Base-by-base conservation (phyloP, 2,888 invertebrate genomes). In the Drosophila glabriapex region DNA sequence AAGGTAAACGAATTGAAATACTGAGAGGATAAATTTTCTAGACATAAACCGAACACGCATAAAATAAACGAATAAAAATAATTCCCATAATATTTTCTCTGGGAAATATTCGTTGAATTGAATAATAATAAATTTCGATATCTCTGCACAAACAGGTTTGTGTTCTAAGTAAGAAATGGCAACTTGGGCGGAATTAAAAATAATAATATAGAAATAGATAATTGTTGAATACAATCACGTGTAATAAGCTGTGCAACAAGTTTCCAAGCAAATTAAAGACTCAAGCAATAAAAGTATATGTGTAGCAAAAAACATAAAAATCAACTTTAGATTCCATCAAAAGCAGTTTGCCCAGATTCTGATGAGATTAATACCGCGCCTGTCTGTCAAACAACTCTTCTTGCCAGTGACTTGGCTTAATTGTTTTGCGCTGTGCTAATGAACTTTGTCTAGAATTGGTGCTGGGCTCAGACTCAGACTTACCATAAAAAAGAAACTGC, bases 401-500 rank as follows among this genome's bases (percentile, higher is more conserved):
- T n/a, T 39, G 49, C 31, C 39, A 52, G 62, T 28, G 56, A 41
- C 72, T 71, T 52, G 39, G 63, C 63, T 69, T 71, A 68, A 68
- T 76, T 76, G 72, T 65, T 80, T 76, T 54, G 59, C 62, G 59
- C 78, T 71, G 39, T 58, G 77, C 43, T 81, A 63, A 81, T 68
- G 68, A 81, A 76, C 68, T 78, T 71, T 72, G 65, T 55, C 63
- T 50, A 22, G 41, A 16, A 58, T 39, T 54, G 19, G 39, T 9
- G 62, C 49, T 52, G 52, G 28, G n/a, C 28, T n/a, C 33, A 31
- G 52, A 56, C 67, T 53, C 22, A 25, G 56, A 46, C 37, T 61
- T n/a, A 31, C 12, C 28, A 54, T 25, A 16, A 39, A 50, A 29
- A 19, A 12, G 29, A 52, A 29, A 52, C 52, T 25, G 46, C 46